Conservation (phyloP, 2,113 vertebrate species). For the Corythornis madagascariensis region DNA sequence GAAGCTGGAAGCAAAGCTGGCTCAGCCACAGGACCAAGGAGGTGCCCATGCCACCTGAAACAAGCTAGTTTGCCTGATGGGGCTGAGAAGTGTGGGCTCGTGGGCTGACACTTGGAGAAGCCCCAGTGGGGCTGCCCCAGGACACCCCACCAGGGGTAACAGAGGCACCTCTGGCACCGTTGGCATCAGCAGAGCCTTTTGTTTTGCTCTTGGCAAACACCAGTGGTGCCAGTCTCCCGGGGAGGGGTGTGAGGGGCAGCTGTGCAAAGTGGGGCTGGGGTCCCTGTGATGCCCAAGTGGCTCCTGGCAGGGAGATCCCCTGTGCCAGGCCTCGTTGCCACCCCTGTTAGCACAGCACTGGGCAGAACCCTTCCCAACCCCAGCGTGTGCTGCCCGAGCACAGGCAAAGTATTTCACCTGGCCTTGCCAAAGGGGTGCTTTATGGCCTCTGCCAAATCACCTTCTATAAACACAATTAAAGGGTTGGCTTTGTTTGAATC, state of each 20-base stretch:
- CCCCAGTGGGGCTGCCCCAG: neutral
- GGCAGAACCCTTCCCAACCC: neutral
- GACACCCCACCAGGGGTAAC: neutral
- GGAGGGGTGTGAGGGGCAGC: neutral
- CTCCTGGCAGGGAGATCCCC: neutral
- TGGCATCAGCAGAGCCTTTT: neutral
- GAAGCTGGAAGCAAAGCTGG: neutral
- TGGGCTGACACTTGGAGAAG: neutral
- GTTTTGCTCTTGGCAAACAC: neutral
- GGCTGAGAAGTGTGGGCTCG: neutral
- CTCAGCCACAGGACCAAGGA: neutral
- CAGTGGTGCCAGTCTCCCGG: neutral
- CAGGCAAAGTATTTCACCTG: slow-evolving; percentile 66
- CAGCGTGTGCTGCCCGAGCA: slow-evolving; percentile 52
- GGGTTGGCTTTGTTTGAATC: slow-evolving; percentile 67
- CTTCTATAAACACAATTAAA: slow-evolving; percentile 72
- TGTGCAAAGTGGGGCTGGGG: neutral
- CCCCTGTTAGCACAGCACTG: accelerated
- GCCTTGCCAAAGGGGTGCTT: slow-evolving; percentile 64
- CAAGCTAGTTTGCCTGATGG: neutral
- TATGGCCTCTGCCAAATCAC: slow-evolving; percentile 67
- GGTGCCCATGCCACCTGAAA: neutral
- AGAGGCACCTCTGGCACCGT: neutral
- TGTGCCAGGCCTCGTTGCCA: neutral
- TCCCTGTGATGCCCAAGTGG: accelerated